Evolutionary conservation across 1,140 invertebrate genomes (phyloP), one percentile per base, ranked within the genome.

Genomic region (Leptinotarsa texana): DNA sequence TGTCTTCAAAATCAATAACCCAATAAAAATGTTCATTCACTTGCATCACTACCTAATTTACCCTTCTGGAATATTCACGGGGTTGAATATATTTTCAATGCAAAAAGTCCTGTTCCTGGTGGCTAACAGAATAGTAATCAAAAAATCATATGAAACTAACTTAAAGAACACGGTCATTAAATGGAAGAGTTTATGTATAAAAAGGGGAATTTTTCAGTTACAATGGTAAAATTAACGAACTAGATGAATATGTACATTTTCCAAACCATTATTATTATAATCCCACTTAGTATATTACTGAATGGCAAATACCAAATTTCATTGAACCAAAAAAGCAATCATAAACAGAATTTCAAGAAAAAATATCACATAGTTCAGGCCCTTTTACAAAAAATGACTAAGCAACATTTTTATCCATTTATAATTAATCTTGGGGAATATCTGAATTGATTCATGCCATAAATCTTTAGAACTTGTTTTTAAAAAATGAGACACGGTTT

Each of bases 191-290:
- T 57, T 18, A 57, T 57, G 51, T 57, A 57, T 57, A 57, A 57
- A 57, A 57, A 57, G 13, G 33, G 33, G 33, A 42, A n/a, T 18
- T 68, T 68, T 51, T 70, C 42, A 70, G 63, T 72, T 72, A 72
- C 21, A 72, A 72, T 47, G 27, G 71, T 57, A 63, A 72, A 72
- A 62, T 72, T 61, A 51, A 72, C 24, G 71, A 33, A 63, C 57
- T 63, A 17, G 42, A 72, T 63, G 49, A 72, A 47, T 72, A 72
- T 72, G 24, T 72, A 72, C 71, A 72, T 63, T 72, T 72, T 72
- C 63, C 27, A 42, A 42, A 42, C 8, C 33, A 42, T 42, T 11
- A 42, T 11, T 11, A 63, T 47, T 72, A 22, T 72, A 47, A 69
- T 51, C 17, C n/a, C 47, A 57, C 13, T 57, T 57, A 57, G 15